Evolutionary conservation across 2,888 invertebrate species (phyloP).

Genomic region (Drosophila algonquin): DNA sequence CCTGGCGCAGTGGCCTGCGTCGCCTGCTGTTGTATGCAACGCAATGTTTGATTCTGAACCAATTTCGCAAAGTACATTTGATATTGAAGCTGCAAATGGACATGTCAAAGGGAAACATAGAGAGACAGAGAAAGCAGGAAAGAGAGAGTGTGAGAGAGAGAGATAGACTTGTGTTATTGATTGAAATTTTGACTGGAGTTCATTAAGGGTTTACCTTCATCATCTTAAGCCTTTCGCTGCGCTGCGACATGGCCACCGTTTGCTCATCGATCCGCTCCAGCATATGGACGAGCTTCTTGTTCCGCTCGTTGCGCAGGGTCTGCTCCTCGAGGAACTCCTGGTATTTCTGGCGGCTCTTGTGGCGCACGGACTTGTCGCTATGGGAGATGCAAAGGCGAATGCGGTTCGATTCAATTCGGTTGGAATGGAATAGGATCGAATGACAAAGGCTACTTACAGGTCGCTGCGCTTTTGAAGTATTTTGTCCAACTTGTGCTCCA

Average conservation of each 20-base stretch:
- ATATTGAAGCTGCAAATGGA: conserved; percentile 80
- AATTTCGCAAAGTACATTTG: conserved; percentile 83
- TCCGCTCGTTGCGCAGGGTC: conserved; percentile 86
- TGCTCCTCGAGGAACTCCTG: conserved; percentile 86
- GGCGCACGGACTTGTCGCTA: conserved; percentile 79
- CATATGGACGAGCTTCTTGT: conserved; percentile 85
- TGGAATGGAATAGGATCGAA: background rate
- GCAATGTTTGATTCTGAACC: conserved; percentile 81
- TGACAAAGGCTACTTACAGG: conserved; percentile 83
- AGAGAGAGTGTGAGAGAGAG: background rate
- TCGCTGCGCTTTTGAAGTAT: conserved; percentile 85
- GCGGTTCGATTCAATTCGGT: background rate
- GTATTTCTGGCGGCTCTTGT: conserved; percentile 81
- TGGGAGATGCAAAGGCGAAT: background rate
- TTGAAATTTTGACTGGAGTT: conserved; percentile 2
- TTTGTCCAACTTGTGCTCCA: conserved; percentile 85
- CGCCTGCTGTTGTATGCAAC: conserved; percentile 76
- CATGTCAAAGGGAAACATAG: background rate
- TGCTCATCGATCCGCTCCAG: conserved; percentile 86
- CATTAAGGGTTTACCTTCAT: conserved; percentile 83
- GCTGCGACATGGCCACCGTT: conserved; percentile 85
- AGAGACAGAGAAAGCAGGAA: background rate
- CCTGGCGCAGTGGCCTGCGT: conserved; percentile 25
- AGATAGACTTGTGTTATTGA: background rate
- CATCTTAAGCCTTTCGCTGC: conserved; percentile 86